Evolutionary conservation across 2,113 vertebrate species (phyloP).

Genomic region (Laticauda laticaudata): DNA sequence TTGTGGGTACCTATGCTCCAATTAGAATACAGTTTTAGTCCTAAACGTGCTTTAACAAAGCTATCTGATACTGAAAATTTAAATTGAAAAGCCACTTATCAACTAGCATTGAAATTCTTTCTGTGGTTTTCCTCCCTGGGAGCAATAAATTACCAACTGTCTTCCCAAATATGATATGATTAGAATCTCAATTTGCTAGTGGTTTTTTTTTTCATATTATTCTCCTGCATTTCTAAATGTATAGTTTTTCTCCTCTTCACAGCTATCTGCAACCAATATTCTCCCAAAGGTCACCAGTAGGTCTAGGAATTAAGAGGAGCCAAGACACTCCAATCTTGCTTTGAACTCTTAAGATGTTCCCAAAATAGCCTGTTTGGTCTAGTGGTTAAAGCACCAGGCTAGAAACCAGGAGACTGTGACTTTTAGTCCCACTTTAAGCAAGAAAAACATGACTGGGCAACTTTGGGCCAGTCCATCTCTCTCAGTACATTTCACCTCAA

Average conservation of each 20-base stretch:
- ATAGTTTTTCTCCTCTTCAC: no score
- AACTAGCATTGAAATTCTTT: background rate
- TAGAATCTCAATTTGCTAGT: background rate
- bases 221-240: background rate
- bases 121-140: no score
- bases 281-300: background rate
- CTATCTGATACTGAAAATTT: background rate
- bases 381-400: background rate
- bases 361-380: background rate
- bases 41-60: background rate
- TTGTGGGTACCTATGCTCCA: background rate
- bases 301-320: background rate
- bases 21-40: background rate
- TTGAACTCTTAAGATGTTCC: background rate
- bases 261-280: background rate
- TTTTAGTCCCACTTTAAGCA: background rate
- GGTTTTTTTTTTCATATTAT: background rate
- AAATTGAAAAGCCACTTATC: background rate
- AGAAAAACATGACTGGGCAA: background rate
- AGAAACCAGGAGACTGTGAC: background rate
- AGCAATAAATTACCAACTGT: background rate
- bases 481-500: background rate
- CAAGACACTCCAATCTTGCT: background rate
- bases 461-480: background rate
- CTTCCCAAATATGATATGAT: background rate